Conservation (phyloP, 2,113 vertebrate genomes). For the Podarcis raffonei region DNA sequence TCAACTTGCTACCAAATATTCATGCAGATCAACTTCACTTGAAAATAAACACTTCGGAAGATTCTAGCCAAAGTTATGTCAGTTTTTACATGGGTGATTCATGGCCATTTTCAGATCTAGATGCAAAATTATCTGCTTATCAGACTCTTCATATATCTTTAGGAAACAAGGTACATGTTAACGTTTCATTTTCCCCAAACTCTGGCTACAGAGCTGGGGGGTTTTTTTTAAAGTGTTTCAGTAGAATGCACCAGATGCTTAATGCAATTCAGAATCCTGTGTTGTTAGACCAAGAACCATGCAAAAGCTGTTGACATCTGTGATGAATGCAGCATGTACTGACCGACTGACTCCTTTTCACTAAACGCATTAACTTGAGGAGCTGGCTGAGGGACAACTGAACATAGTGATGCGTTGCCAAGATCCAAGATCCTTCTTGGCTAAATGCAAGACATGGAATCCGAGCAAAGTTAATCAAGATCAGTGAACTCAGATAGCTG, state of each 20-base stretch:
- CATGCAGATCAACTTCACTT: neutral
- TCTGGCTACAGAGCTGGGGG: too few species aligned
- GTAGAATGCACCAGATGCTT: conserved; percentile 7
- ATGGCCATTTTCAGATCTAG: neutral
- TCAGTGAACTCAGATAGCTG: neutral
- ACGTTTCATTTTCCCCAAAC: neutral
- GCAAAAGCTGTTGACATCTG: neutral
- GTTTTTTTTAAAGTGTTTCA: neutral
- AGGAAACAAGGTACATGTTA: neutral
- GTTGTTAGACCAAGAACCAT: neutral
- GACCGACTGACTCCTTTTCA: neutral
- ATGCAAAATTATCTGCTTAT: neutral
- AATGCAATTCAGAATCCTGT: neutral
- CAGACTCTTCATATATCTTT: neutral
- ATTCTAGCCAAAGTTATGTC: neutral
- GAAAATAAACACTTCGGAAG: neutral
- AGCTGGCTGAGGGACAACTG: neutral
- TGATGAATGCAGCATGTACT: neutral
- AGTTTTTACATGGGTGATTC: neutral
- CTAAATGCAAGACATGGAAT: neutral
- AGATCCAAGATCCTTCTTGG: neutral
- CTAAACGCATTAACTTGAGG: neutral
- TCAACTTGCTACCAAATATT: neutral
- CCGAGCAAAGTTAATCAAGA: neutral
- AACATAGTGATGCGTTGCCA: neutral